Conservation (phyloP, 2,113 vertebrate species). For the Copsychus sechellarum region DNA sequence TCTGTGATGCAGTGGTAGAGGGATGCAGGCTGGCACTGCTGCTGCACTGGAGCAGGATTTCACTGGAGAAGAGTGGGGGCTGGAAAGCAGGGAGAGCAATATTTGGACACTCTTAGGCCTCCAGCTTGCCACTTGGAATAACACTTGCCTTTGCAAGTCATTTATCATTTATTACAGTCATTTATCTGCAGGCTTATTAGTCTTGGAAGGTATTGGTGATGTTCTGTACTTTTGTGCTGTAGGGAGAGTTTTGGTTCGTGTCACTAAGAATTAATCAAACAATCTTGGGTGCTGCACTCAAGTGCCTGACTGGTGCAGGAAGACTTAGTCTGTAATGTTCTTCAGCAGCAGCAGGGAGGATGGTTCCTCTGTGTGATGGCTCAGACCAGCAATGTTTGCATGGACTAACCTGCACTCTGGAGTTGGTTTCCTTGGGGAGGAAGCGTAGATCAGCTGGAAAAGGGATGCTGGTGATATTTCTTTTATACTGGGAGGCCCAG, state of each 20-base stretch:
- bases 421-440: background rate
- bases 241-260: background rate
- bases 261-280: background rate
- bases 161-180: too few species aligned
- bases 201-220: background rate
- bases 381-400: fast-evolving
- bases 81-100: background rate
- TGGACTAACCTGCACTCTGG: background rate
- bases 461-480: background rate
- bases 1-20: fast-evolving
- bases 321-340: background rate
- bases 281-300: background rate
- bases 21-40: background rate
- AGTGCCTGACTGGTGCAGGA: background rate
- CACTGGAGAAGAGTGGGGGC: background rate
- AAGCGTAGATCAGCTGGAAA: fast-evolving
- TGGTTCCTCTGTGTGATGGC: fast-evolving
- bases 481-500: background rate
- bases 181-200: background rate
- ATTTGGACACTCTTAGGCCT: background rate
- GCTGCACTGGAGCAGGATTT: background rate
- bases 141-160: background rate
- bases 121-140: background rate
- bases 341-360: background rate
- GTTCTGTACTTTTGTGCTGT: background rate